Evolutionary conservation across 2,888 invertebrate genomes (phyloP).

Genomic region (Xestia xanthographa): DNA sequence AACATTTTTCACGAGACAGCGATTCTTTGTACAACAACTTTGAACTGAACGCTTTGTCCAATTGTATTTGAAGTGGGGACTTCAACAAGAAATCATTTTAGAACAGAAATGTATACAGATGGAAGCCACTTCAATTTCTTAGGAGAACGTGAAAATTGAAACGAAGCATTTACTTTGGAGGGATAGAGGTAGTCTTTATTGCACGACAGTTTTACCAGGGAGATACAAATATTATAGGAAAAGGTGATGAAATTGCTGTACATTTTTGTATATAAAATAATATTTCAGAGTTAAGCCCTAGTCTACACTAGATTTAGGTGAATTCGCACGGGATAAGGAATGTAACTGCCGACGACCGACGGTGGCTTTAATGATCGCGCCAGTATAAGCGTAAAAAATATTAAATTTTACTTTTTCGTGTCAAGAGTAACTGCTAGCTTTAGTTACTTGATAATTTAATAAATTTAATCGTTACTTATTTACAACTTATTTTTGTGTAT

Average conservation of each 20-base stretch:
- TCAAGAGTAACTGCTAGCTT: too few relatives aligned
- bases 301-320: neutral
- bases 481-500: too few relatives aligned
- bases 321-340: neutral
- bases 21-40: slow-evolving; percentile 43
- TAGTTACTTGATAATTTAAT: too few relatives aligned
- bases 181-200: neutral
- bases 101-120: slow-evolving; percentile 19
- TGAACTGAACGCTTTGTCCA: slow-evolving; percentile 49
- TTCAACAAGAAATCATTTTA: slow-evolving; percentile 26
- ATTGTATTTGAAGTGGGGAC: slow-evolving; percentile 43
- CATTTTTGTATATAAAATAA: neutral
- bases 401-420: too few relatives aligned
- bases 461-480: too few relatives aligned
- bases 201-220: neutral
- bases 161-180: neutral
- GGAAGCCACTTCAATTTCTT: neutral
- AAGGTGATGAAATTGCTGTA: neutral
- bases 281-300: neutral
- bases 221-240: neutral
- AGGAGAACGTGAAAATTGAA: neutral
- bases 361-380: neutral
- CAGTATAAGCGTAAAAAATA: too few relatives aligned
- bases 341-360: neutral
- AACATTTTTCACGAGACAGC: slow-evolving; percentile 36